These are phyloP conservation scores for Staurois parvus DNA, from an alignment of 2,797 vertebrate genomes.

Conservation along the genomic window DNA sequence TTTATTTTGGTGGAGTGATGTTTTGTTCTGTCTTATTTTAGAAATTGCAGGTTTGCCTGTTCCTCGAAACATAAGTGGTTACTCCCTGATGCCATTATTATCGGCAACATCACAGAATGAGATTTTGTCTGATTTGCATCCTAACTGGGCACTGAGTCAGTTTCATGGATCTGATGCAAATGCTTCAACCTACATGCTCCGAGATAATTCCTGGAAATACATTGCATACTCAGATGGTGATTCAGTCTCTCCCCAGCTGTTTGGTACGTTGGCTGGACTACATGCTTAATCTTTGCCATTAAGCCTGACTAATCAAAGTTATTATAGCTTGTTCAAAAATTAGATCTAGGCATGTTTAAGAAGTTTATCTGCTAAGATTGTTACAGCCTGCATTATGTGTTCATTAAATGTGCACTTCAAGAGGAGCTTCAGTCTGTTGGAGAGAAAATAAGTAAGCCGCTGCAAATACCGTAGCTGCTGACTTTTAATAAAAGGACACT, in stretches of 20 bases:
- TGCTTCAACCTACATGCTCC: constrained; percentile 93
- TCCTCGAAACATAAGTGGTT: constrained; percentile 82
- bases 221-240: constrained; percentile 86
- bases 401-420: too few relatives aligned
- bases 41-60: constrained; percentile 83
- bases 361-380: too few relatives aligned
- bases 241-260: constrained; percentile 87
- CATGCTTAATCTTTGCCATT: too few relatives aligned
- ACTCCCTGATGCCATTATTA: constrained; percentile 85
- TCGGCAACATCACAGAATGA: constrained; percentile 59
- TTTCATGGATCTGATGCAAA: constrained; percentile 95
- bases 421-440: too few relatives aligned
- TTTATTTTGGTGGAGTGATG: not conserved
- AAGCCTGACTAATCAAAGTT: too few relatives aligned
- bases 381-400: too few relatives aligned
- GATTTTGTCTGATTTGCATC: constrained; percentile 61
- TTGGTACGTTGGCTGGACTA: constrained; percentile 78
- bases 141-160: constrained; percentile 90
- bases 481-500: too few relatives aligned
- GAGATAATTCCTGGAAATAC: constrained; percentile 88
- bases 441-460: too few relatives aligned
- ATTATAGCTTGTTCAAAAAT: too few relatives aligned
- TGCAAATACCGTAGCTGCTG: too few relatives aligned
- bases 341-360: too few relatives aligned
- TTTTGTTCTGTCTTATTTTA: constrained; percentile 64